Conservation (phyloP, 1,140 invertebrate species). For the Dendroctonus ponderosae region DNA sequence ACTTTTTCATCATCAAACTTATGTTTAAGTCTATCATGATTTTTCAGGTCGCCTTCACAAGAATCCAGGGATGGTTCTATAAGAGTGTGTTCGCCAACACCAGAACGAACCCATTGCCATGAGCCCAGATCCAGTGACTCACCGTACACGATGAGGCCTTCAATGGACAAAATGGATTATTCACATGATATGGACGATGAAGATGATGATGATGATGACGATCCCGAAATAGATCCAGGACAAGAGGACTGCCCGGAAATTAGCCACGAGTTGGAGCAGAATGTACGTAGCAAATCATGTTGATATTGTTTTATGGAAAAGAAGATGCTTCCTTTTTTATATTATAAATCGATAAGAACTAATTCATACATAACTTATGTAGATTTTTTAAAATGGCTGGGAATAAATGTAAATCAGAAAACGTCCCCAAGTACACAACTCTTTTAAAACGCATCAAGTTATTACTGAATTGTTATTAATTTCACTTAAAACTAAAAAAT, state of each 20-base stretch:
- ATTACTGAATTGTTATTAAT: too few species aligned
- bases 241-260: slow-evolving; percentile 56
- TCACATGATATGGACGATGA: slow-evolving; percentile 31
- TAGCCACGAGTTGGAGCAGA: slow-evolving; percentile 47
- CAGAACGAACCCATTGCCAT: slow-evolving; percentile 65
- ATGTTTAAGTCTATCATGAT: slow-evolving; percentile 5
- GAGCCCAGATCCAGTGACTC: slow-evolving; percentile 58
- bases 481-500: too few species aligned
- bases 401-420: too few species aligned
- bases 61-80: slow-evolving; percentile 46
- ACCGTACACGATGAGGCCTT: slow-evolving; percentile 66
- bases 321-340: slow-evolving; percentile 13
- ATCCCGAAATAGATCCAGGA: slow-evolving; percentile 56
- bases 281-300: slow-evolving; percentile 49
- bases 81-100: slow-evolving; percentile 46
- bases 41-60: slow-evolving; percentile 51
- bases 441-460: too few species aligned
- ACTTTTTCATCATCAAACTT: not conserved
- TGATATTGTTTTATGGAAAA: too few species aligned
- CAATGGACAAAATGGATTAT: slow-evolving; percentile 50
- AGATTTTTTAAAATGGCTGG: too few species aligned
- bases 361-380: too few species aligned
- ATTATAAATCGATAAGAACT: not conserved
- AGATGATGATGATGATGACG: slow-evolving; percentile 50
- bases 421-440: too few species aligned